Percentiles rank a stretch among this genome's conserved stretches.
Conservation (phyloP, 1,140 invertebrate genomes). For the Parapsyche elsis region DNA sequence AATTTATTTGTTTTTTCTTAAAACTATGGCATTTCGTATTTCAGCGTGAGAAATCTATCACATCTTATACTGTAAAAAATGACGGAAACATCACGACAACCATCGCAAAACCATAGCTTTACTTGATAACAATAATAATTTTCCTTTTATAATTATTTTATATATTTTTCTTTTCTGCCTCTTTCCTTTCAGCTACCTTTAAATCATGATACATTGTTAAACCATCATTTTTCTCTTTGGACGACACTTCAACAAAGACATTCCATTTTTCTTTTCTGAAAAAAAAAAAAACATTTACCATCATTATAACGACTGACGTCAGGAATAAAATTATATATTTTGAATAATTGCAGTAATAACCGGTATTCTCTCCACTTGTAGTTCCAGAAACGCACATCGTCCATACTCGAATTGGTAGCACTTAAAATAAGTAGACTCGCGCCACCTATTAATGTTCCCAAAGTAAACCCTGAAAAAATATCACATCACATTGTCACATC, state of each 20-base stretch:
- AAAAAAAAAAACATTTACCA: no score
- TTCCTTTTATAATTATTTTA: no score
- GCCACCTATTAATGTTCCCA: slow-evolving; percentile 62
- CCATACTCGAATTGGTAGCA: slow-evolving; percentile 66
- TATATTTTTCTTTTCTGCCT: neutral
- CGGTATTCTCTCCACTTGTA: slow-evolving; percentile 61
- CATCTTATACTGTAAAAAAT: no score
- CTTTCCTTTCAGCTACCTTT: neutral
- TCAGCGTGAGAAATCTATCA: no score
- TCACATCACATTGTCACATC: no score
- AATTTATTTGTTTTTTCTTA: no score
- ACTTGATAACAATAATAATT: no score
- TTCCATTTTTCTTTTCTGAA: neutral
- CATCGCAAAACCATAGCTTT: no score
- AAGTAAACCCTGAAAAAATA: slow-evolving; percentile 37
- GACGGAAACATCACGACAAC: no score
- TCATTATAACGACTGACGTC: no score
- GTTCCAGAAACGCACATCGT: slow-evolving; percentile 68
- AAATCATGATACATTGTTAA: neutral
- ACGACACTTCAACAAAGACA: neutral
- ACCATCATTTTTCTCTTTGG: slow-evolving; percentile 4
- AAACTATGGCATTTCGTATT: no score
- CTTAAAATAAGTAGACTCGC: slow-evolving; percentile 64
- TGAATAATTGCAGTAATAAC: neutral
- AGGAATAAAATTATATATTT: slow-evolving; percentile 9